Evolutionary conservation across 1,140 invertebrate genomes (phyloP).

Genomic region (Metopolophium dirhodum): DNA sequence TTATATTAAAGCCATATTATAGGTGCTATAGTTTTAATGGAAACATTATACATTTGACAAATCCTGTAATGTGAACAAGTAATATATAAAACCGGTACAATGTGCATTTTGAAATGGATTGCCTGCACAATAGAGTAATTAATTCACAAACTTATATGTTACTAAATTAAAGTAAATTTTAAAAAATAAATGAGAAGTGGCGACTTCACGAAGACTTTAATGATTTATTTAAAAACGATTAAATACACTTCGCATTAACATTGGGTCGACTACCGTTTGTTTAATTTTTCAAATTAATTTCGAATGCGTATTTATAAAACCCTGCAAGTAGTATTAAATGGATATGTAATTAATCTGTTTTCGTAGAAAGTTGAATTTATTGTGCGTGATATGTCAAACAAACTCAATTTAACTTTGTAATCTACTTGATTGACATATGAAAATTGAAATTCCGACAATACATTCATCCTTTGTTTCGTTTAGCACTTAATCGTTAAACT

Average conservation of each 20-base stretch:
- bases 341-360: not conserved
- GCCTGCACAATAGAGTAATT: not conserved
- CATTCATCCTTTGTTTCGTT: not conserved
- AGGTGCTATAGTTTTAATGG: not conserved
- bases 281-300: not conserved
- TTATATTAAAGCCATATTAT: not conserved
- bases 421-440: not conserved
- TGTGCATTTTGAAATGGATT: not conserved
- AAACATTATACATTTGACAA: not conserved
- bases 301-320: not conserved
- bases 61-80: not conserved
- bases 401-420: not conserved
- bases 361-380: not conserved
- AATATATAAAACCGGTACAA: not conserved
- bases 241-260: not conserved
- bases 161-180: not conserved
- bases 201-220: not conserved
- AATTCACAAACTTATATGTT: not conserved
- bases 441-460: not conserved
- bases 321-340: slow-evolving; percentile 3
- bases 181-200: not conserved
- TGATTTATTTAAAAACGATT: not conserved
- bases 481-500: not conserved
- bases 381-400: slow-evolving; percentile 5
- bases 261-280: not conserved